A percentile compares a stretch with the other conserved stretches of the same genome.
Evolutionary conservation across 2,113 vertebrate species (phyloP).

Genomic region (Thinocorus orbignyianus): DNA sequence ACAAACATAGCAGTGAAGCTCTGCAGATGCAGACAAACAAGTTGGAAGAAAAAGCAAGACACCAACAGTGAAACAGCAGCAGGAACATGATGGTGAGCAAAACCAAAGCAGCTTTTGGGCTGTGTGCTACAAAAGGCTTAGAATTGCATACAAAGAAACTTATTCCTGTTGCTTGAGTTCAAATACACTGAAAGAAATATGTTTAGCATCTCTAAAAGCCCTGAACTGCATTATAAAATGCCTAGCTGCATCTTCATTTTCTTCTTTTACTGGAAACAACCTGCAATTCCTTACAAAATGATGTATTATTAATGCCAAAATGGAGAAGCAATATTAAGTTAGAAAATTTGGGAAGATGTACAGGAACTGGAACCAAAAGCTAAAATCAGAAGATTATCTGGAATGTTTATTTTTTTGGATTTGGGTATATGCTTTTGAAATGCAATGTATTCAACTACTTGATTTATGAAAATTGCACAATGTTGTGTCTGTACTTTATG

Average conservation of each 20-base stretch:
- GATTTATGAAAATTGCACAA: neutral
- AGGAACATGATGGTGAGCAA: neutral
- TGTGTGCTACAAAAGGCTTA: neutral
- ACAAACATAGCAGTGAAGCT: neutral
- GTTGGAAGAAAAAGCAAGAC: neutral
- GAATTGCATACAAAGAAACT: neutral
- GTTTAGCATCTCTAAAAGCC: neutral
- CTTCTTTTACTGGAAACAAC: neutral
- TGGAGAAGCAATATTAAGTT: neutral
- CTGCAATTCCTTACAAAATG: neutral
- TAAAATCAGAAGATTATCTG: neutral
- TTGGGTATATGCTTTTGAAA: neutral
- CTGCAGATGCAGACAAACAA: neutral
- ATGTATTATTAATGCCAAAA: neutral
- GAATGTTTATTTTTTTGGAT: neutral
- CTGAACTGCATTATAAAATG: neutral
- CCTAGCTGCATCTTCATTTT: neutral
- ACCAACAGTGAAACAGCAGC: rapidly evolving
- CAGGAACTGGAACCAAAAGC: neutral
- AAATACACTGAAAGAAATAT: neutral
- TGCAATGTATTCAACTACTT: neutral
- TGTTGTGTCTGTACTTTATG: neutral
- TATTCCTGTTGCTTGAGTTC: neutral
- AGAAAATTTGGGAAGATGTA: neutral
- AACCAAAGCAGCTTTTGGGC: neutral